Evolutionary conservation across 2,888 invertebrate species (phyloP).

Genomic region (Spilosoma lubricipeda): DNA sequence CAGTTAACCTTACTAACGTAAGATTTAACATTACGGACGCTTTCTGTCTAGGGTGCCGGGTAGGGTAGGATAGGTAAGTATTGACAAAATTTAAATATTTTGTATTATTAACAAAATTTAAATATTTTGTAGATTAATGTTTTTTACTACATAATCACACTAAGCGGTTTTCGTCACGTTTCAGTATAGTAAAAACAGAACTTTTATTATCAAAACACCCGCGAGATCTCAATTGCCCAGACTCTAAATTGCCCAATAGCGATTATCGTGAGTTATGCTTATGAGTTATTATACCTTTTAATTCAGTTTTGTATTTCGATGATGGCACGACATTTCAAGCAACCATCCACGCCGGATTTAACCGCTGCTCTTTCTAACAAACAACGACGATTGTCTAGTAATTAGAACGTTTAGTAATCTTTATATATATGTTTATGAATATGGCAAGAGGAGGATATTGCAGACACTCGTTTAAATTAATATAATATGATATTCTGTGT

Average conservation of each 20-base stretch:
- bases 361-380: not conserved
- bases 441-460: not conserved
- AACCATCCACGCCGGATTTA: not conserved
- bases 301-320: not conserved
- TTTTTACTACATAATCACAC: too few species aligned
- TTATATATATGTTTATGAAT: not conserved
- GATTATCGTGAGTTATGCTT: not conserved
- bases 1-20: too few species aligned
- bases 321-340: not conserved
- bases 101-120: too few species aligned
- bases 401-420: not conserved
- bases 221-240: too few species aligned
- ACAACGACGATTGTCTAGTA: not conserved
- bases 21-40: too few species aligned
- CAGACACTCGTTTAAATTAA: not conserved
- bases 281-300: not conserved
- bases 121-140: too few species aligned
- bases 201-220: too few species aligned
- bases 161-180: too few species aligned
- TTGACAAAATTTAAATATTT: too few species aligned
- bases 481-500: not conserved
- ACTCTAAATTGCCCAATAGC: not conserved
- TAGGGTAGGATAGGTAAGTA: too few species aligned
- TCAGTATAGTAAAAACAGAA: too few species aligned
- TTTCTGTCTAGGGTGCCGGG: too few species aligned